Conservation (phyloP, 2,888 invertebrate species). For the Drosophila recens region DNA sequence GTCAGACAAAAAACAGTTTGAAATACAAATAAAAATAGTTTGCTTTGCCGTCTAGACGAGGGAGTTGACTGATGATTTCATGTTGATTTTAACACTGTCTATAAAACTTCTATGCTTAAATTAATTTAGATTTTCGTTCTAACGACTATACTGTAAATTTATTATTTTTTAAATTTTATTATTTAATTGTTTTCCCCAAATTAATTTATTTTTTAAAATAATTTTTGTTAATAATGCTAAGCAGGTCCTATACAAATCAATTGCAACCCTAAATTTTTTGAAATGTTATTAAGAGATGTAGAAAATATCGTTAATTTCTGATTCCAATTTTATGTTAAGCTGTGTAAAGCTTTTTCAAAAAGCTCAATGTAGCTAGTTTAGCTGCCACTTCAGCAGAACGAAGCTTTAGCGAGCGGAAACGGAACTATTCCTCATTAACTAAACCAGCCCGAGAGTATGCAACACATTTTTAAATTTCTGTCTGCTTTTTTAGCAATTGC, state of each 20-base stretch:
- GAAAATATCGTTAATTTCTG: neutral
- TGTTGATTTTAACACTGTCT: neutral
- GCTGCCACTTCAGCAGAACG: neutral
- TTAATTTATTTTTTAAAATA: neutral
- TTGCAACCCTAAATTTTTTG: too few species aligned
- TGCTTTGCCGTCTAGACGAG: neutral
- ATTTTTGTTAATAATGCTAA: too few species aligned
- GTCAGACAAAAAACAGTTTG: slow-evolving; percentile 1
- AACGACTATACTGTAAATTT: neutral
- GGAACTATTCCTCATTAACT: slow-evolving; percentile 1
- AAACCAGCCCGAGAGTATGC: slow-evolving; percentile 44
- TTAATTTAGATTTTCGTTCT: too few species aligned
- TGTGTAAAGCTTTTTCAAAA: slow-evolving; percentile 38
- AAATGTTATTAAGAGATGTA: too few species aligned
- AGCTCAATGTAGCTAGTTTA: slow-evolving; percentile 16
- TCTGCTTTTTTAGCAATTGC: slow-evolving; percentile 73
- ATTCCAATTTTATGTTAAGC: neutral
- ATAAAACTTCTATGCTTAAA: neutral
- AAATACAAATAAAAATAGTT: slow-evolving; percentile 9
- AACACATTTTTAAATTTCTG: neutral
- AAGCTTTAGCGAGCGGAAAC: slow-evolving; percentile 54
- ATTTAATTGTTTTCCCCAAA: neutral
- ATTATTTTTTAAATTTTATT: neutral
- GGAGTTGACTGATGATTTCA: neutral
- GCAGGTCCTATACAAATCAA: too few species aligned